Conservation (phyloP, 2,888 invertebrate genomes). For the Camptogramma bilineatum region DNA sequence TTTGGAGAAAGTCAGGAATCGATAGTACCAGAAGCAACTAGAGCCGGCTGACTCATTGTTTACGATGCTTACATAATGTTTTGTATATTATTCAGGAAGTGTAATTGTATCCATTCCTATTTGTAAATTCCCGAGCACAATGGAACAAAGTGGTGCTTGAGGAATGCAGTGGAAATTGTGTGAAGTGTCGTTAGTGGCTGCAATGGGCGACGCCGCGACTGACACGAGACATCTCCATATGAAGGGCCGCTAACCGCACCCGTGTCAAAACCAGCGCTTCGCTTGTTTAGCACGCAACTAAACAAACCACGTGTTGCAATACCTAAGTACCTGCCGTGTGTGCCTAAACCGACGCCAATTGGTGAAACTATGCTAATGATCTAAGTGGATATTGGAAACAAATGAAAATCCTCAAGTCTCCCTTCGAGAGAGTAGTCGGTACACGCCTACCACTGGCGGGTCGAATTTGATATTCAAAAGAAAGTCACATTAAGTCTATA, state of each 20-base stretch:
- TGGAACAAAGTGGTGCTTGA: slow-evolving; percentile 35
- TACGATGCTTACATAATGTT: slow-evolving; percentile 36
- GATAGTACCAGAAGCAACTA: slow-evolving; percentile 39
- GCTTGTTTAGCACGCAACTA: slow-evolving; percentile 76
- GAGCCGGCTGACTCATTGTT: slow-evolving; percentile 54
- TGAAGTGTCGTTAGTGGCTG: slow-evolving; percentile 60
- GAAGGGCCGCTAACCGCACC: slow-evolving; percentile 74
- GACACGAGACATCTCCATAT: slow-evolving; percentile 62
- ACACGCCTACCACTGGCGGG: slow-evolving; percentile 3
- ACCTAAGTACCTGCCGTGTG: slow-evolving; percentile 49
- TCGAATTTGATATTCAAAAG: slow-evolving; percentile 47
- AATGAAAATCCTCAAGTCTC: slow-evolving; percentile 49
- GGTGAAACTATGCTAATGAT: slow-evolving; percentile 70
- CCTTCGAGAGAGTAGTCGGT: slow-evolving; percentile 10
- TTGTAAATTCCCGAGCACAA: slow-evolving; percentile 26
- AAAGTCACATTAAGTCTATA: slow-evolving; percentile 62
- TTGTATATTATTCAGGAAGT: slow-evolving; percentile 24
- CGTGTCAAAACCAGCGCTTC: slow-evolving; percentile 69
- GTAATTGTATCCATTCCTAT: slow-evolving; percentile 17
- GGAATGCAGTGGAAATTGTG: slow-evolving; percentile 64
- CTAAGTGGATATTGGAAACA: slow-evolving; percentile 46
- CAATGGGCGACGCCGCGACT: slow-evolving; percentile 40
- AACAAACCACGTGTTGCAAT: slow-evolving; percentile 66
- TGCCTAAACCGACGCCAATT: slow-evolving; percentile 67
- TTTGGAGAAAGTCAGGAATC: slow-evolving; percentile 62